These are phyloP conservation scores for Ciona savignyi DNA, from an alignment of 23 tunicate genomes.

Conservation along the genomic window DNA sequence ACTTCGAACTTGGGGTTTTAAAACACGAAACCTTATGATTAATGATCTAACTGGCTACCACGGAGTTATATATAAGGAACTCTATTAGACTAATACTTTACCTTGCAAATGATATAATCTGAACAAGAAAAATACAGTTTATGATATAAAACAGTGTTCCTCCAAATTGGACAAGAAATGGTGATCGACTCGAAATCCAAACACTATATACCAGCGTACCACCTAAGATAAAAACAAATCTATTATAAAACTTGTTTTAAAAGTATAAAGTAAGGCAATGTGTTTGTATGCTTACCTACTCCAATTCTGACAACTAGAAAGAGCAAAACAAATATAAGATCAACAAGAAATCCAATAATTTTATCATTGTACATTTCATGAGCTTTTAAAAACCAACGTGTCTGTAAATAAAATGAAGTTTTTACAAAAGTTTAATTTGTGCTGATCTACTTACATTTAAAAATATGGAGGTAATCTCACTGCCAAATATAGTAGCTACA, in stretches of 20 bases:
- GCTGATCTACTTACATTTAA: conserved; percentile 40
- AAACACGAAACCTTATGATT: no score
- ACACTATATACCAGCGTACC: conserved; percentile 42
- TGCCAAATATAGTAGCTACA: conserved; percentile 70
- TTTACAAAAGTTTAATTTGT: not conserved
- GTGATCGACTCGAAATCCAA: conserved; percentile 25
- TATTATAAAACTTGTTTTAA: no score
- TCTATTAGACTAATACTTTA: conserved; percentile 5
- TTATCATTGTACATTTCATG: conserved; percentile 25
- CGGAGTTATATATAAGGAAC: no score
- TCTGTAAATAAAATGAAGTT: conserved; percentile 9
- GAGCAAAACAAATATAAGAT: conserved; percentile 38
- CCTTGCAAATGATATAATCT: conserved; percentile 64
- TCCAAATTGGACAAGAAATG: conserved; percentile 36
- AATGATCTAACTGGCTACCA: no score
- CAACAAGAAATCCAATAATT: conserved; percentile 31
- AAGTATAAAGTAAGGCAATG: not conserved
- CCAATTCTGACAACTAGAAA: conserved; percentile 50
- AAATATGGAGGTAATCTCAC: conserved; percentile 59
- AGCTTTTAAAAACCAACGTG: conserved; percentile 61
- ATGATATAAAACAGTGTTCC: conserved; percentile 33
- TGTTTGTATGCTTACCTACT: conserved; percentile 32
- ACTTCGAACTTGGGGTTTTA: no score
- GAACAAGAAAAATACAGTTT: conserved; percentile 48
- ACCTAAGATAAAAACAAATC: no score